These are phyloP conservation scores for Manis crassicaudata DNA, from an alignment of 2,797 vertebrate species.

Conservation along the genomic window DNA sequence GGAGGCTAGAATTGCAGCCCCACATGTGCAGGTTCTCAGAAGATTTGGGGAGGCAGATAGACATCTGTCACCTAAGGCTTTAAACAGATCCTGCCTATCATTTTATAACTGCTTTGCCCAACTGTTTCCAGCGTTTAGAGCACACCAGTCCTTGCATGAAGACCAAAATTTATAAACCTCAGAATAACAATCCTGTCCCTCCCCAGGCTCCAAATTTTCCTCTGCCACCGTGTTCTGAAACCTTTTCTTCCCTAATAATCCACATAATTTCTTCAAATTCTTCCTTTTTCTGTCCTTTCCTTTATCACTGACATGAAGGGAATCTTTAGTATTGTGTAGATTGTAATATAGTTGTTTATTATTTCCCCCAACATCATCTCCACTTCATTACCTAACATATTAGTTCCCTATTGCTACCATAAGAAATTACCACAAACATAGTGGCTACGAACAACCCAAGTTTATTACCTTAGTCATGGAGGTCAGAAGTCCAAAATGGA, in stretches of 20 bases:
- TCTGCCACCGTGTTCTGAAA: background rate
- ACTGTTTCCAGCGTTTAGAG: background rate
- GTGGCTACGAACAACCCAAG: background rate
- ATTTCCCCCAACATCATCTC: background rate
- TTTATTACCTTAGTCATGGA: background rate
- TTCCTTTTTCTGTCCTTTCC: slow-evolving; percentile 5
- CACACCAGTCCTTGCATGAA: background rate
- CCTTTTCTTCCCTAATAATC: background rate
- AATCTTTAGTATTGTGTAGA: background rate
- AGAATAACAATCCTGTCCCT: background rate
- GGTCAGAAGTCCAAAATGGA: background rate
- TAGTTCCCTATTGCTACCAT: background rate
- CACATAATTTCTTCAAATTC: background rate
- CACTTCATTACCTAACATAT: background rate
- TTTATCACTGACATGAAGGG: background rate
- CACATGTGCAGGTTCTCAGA: background rate
- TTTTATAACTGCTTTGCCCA: background rate
- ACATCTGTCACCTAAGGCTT: background rate
- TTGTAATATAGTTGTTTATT: background rate
- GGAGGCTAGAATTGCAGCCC: background rate
- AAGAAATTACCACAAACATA: background rate
- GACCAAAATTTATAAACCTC: background rate
- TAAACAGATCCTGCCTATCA: background rate
- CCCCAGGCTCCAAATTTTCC: background rate
- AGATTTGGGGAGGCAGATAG: background rate